Percentiles rank a stretch among this genome's conserved stretches.
phyloP scores from a whole-genome alignment of 2,888 invertebrate species.

The Tenthredo scrophulariae region DNA sequence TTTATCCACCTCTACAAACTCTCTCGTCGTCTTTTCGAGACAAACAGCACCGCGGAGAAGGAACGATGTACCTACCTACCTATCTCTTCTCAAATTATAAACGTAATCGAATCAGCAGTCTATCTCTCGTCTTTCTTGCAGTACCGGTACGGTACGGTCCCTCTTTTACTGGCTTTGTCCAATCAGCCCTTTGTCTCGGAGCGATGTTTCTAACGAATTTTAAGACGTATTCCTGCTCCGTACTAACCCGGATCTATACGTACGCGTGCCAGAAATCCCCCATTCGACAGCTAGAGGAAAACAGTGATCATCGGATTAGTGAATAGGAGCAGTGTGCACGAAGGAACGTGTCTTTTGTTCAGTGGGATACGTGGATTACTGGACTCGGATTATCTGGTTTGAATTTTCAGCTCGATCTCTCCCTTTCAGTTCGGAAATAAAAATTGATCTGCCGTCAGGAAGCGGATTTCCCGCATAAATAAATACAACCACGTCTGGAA shows the following conservation, averaged over 20 bases:
- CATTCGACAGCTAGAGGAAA: background rate
- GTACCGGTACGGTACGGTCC: background rate
- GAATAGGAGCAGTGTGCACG: background rate
- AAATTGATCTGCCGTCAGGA: background rate
- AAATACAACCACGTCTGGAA: background rate
- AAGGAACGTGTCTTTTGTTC: conserved; percentile 11
- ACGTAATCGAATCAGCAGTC: conserved; percentile 46
- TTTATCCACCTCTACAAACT: conserved; percentile 1
- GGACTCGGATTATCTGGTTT: background rate
- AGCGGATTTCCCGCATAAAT: background rate
- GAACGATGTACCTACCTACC: background rate
- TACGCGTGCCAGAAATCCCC: background rate
- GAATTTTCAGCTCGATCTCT: background rate
- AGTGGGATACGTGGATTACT: background rate
- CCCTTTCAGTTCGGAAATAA: background rate
- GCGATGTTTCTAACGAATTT: conserved; percentile 36
- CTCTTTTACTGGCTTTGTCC: conserved; percentile 41
- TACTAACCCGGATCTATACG: background rate
- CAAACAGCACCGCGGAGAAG: background rate
- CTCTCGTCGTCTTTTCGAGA: background rate
- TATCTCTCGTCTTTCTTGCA: background rate
- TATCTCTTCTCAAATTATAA: conserved; percentile 38
- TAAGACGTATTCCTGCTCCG: background rate
- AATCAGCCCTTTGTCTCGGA: conserved; percentile 47
- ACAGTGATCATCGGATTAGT: conserved; percentile 32